Conservation (phyloP, 2,888 invertebrate species). For the Diachrysia chrysitis region DNA sequence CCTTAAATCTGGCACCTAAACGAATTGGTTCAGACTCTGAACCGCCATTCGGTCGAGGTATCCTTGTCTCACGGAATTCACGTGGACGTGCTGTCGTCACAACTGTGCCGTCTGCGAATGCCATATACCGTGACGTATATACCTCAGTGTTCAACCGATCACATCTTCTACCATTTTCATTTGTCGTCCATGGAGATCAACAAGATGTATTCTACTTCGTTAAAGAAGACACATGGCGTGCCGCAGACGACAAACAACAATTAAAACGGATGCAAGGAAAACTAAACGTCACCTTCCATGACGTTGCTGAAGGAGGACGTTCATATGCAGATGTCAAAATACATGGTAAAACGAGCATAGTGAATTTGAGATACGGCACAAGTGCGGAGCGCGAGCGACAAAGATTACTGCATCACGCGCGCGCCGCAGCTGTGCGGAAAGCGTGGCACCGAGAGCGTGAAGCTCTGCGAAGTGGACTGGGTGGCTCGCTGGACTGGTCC, state of each 20-base stretch:
- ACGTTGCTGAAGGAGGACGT: conserved; percentile 93
- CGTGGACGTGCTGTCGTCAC: conserved; percentile 95
- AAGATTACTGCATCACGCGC: conserved; percentile 96
- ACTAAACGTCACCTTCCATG: conserved; percentile 97
- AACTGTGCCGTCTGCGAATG: conserved; percentile 96
- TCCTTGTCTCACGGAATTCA: conserved; percentile 94
- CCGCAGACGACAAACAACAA: conserved; percentile 96
- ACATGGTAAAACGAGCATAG: conserved; percentile 96
- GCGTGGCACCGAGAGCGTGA: conserved; percentile 98
- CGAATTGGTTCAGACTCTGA: conserved; percentile 95
- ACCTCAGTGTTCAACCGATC: conserved; percentile 97
- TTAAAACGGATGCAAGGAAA: conserved; percentile 96
- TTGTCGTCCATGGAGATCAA: conserved; percentile 95
- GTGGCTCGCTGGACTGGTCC: conserved; percentile 95
- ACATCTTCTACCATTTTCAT: conserved; percentile 95
- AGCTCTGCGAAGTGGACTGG: conserved; percentile 93
- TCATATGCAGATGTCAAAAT: conserved; percentile 96
- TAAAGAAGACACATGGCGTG: conserved; percentile 97
- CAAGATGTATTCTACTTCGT: conserved; percentile 98
- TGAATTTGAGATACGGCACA: conserved; percentile 98
- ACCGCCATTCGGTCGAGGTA: conserved; percentile 96
- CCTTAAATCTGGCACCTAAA: conserved; percentile 92
- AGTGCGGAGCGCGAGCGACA: conserved; percentile 96
- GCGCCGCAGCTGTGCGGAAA: conserved; percentile 95
- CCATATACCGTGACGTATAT: conserved; percentile 97